Base-by-base conservation (phyloP, 2,797 vertebrate species). In the Chelonia mydas region DNA sequence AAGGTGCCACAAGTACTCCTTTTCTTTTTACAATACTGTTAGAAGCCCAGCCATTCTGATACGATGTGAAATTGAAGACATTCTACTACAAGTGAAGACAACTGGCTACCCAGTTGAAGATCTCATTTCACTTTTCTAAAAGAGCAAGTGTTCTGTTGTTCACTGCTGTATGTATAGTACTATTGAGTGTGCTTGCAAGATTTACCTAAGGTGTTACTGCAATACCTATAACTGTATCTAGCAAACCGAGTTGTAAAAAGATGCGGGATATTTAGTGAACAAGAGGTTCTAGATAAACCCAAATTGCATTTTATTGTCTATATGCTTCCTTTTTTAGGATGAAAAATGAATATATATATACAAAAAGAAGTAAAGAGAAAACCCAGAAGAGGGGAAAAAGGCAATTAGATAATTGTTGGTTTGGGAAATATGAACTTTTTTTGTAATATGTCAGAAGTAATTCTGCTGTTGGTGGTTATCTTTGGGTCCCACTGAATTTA, bases 201-300 rank as follows among this genome's bases (percentile, higher is more conserved):
- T 25, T 81, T 87, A 65, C 7, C 57, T 59, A 1, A 0, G 0
- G 33, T 89, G 50, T 2, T 55, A 86, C 0, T 11, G 31, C 55
- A 93, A 86, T 2, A 28, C 6, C 49, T 68, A n/a, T 65, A 16
- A 12, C 41, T 7, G 78, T 49, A 68, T 11, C 0, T 5, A 41
- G n/a, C 11, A 86, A 90, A 65, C 2, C 0, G 47, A 86, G 83
- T 49, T 79, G 51, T 47, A 2, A 84, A 95, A 54, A 7, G 25
- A 5, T 61, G 83, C 3, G 41, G 27, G 9, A 50, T 28, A 84
- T 3, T n/a, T 50, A 47, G 4, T n/a, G 74, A 95, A 49, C 11
- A 89, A 47, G 31, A 76, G 50, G 11, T 2, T 13, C 65, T 83
- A 83, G 15, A 77, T 94, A 95, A 95, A 53, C 91, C 57, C 23